A percentile compares a stretch with the other conserved stretches of the same genome.
Conservation (phyloP, 2,797 vertebrate genomes). For the Brachymystax lenok region DNA sequence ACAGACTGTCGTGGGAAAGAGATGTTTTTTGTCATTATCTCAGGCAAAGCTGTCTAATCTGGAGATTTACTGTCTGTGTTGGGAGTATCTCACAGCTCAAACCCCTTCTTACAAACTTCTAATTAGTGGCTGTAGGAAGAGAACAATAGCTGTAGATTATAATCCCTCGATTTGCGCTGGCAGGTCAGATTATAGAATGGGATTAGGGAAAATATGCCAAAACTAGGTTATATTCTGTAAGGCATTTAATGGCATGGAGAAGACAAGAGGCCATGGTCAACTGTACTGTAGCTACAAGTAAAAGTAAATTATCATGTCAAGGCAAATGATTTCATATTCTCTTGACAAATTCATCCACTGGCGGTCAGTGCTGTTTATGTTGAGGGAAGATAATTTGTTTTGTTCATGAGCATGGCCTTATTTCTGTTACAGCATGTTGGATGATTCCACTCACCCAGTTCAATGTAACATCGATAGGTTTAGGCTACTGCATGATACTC, state of each 20-base stretch:
- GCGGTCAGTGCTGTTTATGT: too few species aligned
- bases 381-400: too few species aligned
- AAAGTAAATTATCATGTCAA: neutral
- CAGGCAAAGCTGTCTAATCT: conserved; percentile 12
- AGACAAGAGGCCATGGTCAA: neutral
- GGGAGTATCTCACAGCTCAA: neutral
- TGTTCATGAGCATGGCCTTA: too few species aligned
- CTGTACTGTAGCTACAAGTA: neutral
- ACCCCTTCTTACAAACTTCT: conserved; percentile 4
- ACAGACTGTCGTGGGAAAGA: too few species aligned
- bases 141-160: conserved; percentile 16
- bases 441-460: too few species aligned
- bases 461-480: too few species aligned
- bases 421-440: too few species aligned
- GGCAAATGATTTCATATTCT: neutral
- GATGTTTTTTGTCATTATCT: neutral
- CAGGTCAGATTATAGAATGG: conserved; percentile 20
- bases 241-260: neutral
- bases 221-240: neutral
- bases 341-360: neutral
- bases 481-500: too few species aligned
- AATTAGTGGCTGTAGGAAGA: conserved; percentile 20
- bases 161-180: conserved; percentile 18
- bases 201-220: conserved; percentile 24
- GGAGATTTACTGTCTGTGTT: conserved; percentile 7